phyloP scores from a whole-genome alignment of 2,797 vertebrate genomes.

The Leuciscus waleckii region DNA sequence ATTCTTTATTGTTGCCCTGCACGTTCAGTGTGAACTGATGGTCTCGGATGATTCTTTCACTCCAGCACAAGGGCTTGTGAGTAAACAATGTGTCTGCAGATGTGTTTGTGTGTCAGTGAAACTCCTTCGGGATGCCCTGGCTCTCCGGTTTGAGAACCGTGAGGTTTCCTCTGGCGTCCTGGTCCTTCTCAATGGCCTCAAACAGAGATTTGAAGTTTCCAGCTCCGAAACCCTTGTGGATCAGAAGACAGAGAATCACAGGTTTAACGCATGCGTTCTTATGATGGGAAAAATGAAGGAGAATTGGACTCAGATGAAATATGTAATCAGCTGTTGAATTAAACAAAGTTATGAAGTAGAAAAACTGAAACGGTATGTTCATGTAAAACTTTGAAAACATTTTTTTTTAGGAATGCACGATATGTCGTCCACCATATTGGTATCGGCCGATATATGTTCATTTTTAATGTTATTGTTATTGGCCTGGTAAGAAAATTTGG shows the following conservation, averaged over 20 bases:
- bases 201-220: conserved; percentile 89
- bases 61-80: not conserved
- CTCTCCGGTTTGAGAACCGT: conserved; percentile 72
- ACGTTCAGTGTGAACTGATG: not conserved
- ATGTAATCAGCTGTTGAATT: not conserved
- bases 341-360: not conserved
- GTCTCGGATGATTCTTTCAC: not conserved
- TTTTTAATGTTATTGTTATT: too few species aligned
- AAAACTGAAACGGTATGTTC: not conserved
- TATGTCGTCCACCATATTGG: too few species aligned
- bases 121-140: conserved; percentile 65
- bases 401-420: not conserved
- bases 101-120: conserved; percentile 70
- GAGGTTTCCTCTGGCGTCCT: conserved; percentile 85
- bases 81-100: not conserved
- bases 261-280: not conserved
- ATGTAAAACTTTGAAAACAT: not conserved
- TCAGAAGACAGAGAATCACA: conserved; percentile 28
- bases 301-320: too few species aligned
- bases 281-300: too few species aligned
- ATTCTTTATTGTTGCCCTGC: conserved; percentile 23
- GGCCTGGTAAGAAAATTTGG: too few species aligned
- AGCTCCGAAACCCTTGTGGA: conserved; percentile 83
- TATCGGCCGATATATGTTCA: too few species aligned
- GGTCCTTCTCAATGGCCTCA: conserved; percentile 87